These are phyloP conservation scores for Drosophila fulvimacula DNA, from an alignment of 2,888 invertebrate genomes.

Conservation along the genomic window DNA sequence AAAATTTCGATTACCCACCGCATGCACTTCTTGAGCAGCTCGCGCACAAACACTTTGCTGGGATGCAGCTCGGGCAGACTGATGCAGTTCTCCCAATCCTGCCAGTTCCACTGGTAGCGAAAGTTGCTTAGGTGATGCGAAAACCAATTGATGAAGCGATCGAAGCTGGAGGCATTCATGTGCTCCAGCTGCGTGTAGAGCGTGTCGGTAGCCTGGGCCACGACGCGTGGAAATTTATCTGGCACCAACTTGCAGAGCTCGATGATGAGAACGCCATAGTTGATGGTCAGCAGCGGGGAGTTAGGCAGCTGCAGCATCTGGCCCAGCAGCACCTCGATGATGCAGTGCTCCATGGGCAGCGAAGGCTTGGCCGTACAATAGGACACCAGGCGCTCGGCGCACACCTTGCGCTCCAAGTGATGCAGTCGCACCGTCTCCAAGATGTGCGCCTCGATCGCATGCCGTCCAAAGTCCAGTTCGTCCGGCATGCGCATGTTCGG, in stretches of 20 bases:
- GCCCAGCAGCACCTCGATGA: slow-evolving; percentile 97
- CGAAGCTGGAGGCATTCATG: slow-evolving; percentile 98
- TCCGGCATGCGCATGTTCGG: slow-evolving; percentile 96
- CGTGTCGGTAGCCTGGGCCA: slow-evolving; percentile 98
- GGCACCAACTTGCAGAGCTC: slow-evolving; percentile 98
- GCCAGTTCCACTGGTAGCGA: slow-evolving; percentile 99
- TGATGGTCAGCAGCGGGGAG: slow-evolving; percentile 94
- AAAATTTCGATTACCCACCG: slow-evolving; percentile 86
- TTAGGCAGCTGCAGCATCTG: slow-evolving; percentile 96
- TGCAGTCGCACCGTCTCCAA: slow-evolving; percentile 95
- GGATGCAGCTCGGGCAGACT: slow-evolving; percentile 93
- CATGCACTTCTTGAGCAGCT: slow-evolving; percentile 94
- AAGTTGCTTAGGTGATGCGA: slow-evolving; percentile 99
- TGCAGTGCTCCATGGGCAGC: slow-evolving; percentile 97
- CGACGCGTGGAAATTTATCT: slow-evolving; percentile 96
- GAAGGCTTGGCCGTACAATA: slow-evolving; percentile 94
- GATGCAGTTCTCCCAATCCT: slow-evolving; percentile 94
- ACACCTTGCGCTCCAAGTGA: slow-evolving; percentile 95
- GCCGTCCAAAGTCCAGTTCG: slow-evolving; percentile 98
- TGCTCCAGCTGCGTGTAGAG: slow-evolving; percentile 96
- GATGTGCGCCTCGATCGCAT: slow-evolving; percentile 97
- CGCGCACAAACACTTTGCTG: slow-evolving; percentile 95
- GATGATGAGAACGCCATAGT: slow-evolving; percentile 96
- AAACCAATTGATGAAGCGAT: slow-evolving; percentile 98
- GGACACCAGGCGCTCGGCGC: slow-evolving; percentile 94